Evolutionary conservation across 2,888 invertebrate genomes (phyloP), one percentile per base, ranked within the genome.

Genomic region (Calameuta idolon): DNA sequence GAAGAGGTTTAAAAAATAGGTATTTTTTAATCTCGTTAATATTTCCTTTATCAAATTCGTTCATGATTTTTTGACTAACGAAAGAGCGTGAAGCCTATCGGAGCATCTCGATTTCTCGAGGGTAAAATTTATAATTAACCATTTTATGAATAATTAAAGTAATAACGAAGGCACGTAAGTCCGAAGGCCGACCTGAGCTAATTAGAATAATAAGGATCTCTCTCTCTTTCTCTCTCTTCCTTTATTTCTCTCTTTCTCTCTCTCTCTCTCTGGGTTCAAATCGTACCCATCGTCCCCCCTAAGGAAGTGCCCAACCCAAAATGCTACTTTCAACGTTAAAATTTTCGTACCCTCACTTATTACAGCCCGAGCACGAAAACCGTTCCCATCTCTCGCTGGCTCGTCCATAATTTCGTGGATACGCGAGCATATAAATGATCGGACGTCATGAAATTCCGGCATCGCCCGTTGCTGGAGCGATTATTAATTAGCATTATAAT

Each of bases 101-200:
- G 2, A 55, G 55, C 15, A 23, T 23, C 55, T 55, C 23, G 55
- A 55, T 23, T 55, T 55, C 55, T 55, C 23, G 31, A 77, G 80
- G 81, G 83, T 83, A 83, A 85, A 82, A 81, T 80, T 81, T 78
- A 83, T 85, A 84, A 85, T 85, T 85, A 85, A 85, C 82, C 85
- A 79, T 55, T 37, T 77, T 83, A 85, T 85, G 85, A 84, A 85
- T 85, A 79, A 85, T 85, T 85, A 85, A 85, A 78, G 78, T 82
- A 79, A 83, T 85, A 80, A 85, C 78, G 80, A 81, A 78, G 75
- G 78, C 80, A 79, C 79, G 31, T 75, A 73, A 77, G 80, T 79
- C 79, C 80, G 80, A 82, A 82, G 83, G 80, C 73, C 79, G 74
- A 69, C 71, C 37, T 71, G 55, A 33, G 71, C 33, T 71, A 71